Conservation (phyloP, 1,140 invertebrate species). For the Argopecten irradians region DNA sequence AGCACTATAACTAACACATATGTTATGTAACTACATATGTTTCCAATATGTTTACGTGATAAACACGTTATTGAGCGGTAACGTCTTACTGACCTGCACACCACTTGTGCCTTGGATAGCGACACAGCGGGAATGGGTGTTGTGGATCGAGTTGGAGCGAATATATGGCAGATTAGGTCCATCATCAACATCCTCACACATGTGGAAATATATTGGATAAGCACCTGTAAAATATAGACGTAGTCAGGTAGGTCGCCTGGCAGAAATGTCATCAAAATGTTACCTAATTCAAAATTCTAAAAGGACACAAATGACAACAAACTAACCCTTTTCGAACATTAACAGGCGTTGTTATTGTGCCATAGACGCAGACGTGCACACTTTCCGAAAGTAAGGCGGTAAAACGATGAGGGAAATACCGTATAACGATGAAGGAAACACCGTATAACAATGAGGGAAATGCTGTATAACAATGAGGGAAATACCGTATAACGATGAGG, state of each 20-base stretch:
- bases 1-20: too few species aligned
- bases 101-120: constrained; percentile 61
- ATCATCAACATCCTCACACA: constrained; percentile 54
- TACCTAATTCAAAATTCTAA: neutral
- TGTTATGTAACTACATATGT: too few species aligned
- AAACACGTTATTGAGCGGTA: too few species aligned
- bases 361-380: neutral
- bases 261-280: neutral
- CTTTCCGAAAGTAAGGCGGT: neutral
- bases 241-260: neutral
- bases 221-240: constrained; percentile 36
- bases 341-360: neutral
- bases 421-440: too few species aligned
- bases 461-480: too few species aligned
- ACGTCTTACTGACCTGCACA: constrained; percentile 47
- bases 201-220: constrained; percentile 63
- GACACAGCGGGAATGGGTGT: constrained; percentile 59
- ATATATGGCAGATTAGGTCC: constrained; percentile 42
- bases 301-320: neutral
- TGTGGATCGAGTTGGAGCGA: constrained; percentile 54
- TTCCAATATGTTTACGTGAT: too few species aligned
- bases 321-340: neutral
- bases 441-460: too few species aligned
- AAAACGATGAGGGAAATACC: too few species aligned
- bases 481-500: too few species aligned